A percentile compares a stretch with the other conserved stretches of the same genome.
Conservation (phyloP, 2,888 invertebrate species). For the Nephrotoma flavescens region DNA sequence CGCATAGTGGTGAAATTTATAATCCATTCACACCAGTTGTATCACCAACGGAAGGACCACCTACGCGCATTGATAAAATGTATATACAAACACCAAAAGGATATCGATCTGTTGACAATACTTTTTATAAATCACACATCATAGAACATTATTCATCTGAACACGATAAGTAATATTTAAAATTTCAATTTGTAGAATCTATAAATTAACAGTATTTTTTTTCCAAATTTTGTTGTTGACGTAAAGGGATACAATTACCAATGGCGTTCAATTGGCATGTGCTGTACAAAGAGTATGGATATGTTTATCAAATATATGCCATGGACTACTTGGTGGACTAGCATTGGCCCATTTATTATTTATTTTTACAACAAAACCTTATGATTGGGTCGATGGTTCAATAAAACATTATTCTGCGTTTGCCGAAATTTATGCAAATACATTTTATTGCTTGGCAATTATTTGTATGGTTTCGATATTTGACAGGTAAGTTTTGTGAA, state of each 20-base stretch:
- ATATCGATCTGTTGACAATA: conserved; percentile 32
- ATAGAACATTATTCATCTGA: conserved; percentile 9
- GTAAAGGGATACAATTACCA: conserved; percentile 9
- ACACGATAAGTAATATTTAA: conserved; percentile 16
- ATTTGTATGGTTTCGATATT: conserved; percentile 40
- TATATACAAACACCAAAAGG: conserved; percentile 34
- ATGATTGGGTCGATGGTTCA: conserved; percentile 28
- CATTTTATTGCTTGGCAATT: conserved; percentile 38
- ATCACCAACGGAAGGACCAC: conserved; percentile 31
- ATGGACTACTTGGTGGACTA: conserved; percentile 40
- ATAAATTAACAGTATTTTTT: not conserved
- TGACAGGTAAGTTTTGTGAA: conserved; percentile 34
- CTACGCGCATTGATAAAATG: conserved; percentile 32
- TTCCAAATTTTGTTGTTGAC: not conserved
- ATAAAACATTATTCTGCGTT: conserved; percentile 29
- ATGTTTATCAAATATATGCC: conserved; percentile 37
- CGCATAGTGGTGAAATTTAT: conserved; percentile 31
- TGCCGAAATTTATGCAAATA: conserved; percentile 30
- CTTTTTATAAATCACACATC: conserved; percentile 30
- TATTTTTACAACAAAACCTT: conserved; percentile 28
- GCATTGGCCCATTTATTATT: conserved; percentile 32
- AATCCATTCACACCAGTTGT: conserved; percentile 34
- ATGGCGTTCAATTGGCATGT: conserved; percentile 29
- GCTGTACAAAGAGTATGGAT: conserved; percentile 38
- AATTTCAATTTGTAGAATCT: not conserved